Base-by-base conservation (phyloP, 64 coral and sea anemone genomes). In the Actinia equina region DNA sequence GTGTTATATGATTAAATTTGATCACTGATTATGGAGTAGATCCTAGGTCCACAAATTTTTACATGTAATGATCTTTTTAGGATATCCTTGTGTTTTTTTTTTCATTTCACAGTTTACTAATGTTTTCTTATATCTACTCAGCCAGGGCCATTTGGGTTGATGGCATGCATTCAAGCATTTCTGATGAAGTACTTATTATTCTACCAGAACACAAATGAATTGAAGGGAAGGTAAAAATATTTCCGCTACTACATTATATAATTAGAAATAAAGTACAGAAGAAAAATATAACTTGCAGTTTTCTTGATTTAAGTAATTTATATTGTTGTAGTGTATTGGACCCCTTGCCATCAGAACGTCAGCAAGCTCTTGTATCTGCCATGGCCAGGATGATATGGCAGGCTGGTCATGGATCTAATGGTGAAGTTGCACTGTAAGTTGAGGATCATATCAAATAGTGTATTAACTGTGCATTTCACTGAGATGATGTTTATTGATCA, bases 141-240 rank as follows among this genome's bases (percentile, higher is more conserved):
- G 89, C 65, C 55, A 77, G 89, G 89, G 42, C 89, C 89, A 86
- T 79, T 43, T 59, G 89, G 89, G 13, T 52, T 91, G 5, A 85
- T 91, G 82, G 89, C 89, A 13, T 91, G 89, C 43, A 56, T 91
- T n/a, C 89, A 91, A 77, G 89, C 83, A 79, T 91, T 86, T 41
- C 52, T 91, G 4, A 60, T 91, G 42, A 86, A 85, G 13, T 17
- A 86, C 57, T 69, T 91, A 43, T 45, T 91, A 22, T 91, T 71
- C 71, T 71, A 51, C 15, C 67, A 91, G 18, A 37, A 79, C 13
- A 77, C 56, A 26, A 25, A 54, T 18, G 55, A 42, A 18, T n/a
- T 85, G n/a, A 63, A 44, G 15, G 41, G 59, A 53, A 85, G 83
- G 83, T 85, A 81, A 52, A 3, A 37, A 22, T 49, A 41, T 41